These are phyloP conservation scores for Machaerirhynchus nigripectus DNA, from an alignment of 2,113 vertebrate genomes.

Conservation along the genomic window DNA sequence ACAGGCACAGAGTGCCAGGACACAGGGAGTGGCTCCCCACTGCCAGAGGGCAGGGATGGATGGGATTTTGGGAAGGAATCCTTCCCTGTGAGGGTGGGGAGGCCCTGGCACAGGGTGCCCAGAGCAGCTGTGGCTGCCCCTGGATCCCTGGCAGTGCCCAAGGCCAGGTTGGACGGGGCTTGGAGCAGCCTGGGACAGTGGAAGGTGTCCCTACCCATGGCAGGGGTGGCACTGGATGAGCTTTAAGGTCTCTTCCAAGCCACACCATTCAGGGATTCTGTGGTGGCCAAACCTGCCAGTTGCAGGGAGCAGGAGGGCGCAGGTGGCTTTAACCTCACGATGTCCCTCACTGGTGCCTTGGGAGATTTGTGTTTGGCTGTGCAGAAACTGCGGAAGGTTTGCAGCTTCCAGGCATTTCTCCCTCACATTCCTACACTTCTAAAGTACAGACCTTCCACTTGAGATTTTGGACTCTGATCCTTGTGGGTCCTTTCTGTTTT, in stretches of 20 bases:
- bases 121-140: neutral
- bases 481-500: neutral
- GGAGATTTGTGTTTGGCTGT: accelerated
- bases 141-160: neutral
- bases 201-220: neutral
- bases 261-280: neutral
- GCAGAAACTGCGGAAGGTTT: neutral
- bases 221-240: neutral
- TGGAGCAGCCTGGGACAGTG: neutral
- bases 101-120: neutral
- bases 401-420: neutral
- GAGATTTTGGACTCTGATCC: neutral
- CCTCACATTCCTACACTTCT: neutral
- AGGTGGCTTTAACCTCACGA: neutral
- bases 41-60: accelerated
- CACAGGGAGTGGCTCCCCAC: accelerated
- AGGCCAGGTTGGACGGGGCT: neutral
- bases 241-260: neutral
- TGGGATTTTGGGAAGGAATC: neutral
- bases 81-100: neutral
- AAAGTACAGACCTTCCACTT: neutral
- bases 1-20: accelerated
- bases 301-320: neutral
- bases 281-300: neutral
- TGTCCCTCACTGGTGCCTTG: neutral